Conservation (phyloP, 2,888 invertebrate species). For the Hanleya hanleyi region DNA sequence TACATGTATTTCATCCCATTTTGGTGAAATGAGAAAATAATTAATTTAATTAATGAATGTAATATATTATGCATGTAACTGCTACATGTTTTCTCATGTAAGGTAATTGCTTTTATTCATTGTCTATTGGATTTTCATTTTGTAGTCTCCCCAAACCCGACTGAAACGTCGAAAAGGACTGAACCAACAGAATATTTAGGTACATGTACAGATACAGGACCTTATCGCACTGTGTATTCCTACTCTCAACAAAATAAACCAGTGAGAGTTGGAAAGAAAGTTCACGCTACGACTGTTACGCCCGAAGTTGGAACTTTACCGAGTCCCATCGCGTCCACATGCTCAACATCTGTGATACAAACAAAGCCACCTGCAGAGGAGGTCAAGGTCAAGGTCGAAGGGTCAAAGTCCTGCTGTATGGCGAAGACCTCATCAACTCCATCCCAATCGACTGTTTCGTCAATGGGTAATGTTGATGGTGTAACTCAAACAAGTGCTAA, state of each 20-base stretch:
- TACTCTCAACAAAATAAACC: slow-evolving; percentile 9
- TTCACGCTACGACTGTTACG: background rate
- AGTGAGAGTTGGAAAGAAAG: background rate
- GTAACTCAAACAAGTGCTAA: background rate
- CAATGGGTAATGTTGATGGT: background rate
- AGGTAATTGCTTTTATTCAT: no score
- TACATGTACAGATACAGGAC: background rate
- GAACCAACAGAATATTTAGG: background rate
- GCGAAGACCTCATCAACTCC: background rate
- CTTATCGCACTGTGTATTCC: slow-evolving; percentile 6
- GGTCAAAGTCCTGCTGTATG: background rate
- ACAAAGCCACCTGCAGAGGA: background rate
- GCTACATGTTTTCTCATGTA: no score
- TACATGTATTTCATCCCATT: no score
- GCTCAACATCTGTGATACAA: background rate
- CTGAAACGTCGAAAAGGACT: background rate
- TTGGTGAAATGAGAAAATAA: no score
- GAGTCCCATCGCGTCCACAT: background rate
- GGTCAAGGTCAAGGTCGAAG: background rate
- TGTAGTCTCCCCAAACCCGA: no score
- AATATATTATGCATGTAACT: no score
- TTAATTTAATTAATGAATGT: no score
- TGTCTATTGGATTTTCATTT: no score
- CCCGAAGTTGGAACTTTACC: slow-evolving; percentile 2
- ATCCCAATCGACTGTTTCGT: background rate